A percentile compares a stretch with the other conserved stretches of the same genome.
These are phyloP conservation scores for Procambarus virginalis DNA, from an alignment of 1,140 invertebrate genomes.

Conservation along the genomic window DNA sequence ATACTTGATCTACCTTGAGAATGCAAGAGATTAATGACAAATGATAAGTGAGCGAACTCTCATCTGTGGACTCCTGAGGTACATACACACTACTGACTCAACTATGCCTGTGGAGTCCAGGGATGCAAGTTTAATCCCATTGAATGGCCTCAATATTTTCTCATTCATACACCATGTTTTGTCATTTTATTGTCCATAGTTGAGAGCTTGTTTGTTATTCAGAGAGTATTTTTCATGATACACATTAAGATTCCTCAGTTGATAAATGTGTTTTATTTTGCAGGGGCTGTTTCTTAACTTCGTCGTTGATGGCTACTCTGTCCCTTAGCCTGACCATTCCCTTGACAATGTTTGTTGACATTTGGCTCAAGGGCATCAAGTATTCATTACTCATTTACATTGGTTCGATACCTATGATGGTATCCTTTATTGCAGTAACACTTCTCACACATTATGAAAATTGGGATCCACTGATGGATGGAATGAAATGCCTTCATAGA, in stretches of 20 bases:
- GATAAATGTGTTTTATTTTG: conserved; percentile 36
- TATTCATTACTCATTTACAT: conserved; percentile 87
- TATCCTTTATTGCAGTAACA: conserved; percentile 85
- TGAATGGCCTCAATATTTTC: too few relatives aligned
- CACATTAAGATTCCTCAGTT: conserved; percentile 3
- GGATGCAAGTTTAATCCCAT: too few relatives aligned
- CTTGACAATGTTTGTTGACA: conserved; percentile 87
- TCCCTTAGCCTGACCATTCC: conserved; percentile 89
- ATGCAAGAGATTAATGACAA: too few relatives aligned
- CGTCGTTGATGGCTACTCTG: conserved; percentile 88
- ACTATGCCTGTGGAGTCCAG: too few relatives aligned
- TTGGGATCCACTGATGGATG: conserved; percentile 83
- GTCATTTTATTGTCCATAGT: too few relatives aligned
- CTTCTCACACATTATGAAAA: conserved; percentile 87
- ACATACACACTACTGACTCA: too few relatives aligned
- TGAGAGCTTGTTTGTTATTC: too few relatives aligned
- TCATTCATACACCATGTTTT: too few relatives aligned
- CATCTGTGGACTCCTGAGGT: too few relatives aligned
- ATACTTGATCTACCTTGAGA: too few relatives aligned
- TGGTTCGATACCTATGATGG: conserved; percentile 85
- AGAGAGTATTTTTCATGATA: not conserved
- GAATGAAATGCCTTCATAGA: conserved; percentile 37
- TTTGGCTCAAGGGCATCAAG: conserved; percentile 83
- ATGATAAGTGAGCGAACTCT: too few relatives aligned
- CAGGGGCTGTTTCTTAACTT: conserved; percentile 92